Evolutionary conservation across 2,888 invertebrate genomes (phyloP).

Genomic region (Poecilus cupreus): DNA sequence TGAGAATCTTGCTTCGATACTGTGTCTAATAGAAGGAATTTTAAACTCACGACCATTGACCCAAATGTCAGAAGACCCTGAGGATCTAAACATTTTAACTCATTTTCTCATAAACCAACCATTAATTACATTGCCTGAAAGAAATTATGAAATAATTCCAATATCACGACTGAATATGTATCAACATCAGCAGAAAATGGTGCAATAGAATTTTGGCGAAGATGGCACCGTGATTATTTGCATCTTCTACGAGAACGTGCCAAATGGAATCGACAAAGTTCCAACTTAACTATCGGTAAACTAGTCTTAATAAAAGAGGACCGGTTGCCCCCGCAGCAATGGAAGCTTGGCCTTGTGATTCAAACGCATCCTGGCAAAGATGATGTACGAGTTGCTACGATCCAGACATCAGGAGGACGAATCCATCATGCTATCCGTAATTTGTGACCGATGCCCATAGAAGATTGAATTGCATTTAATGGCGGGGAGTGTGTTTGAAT

Average conservation of each 20-base stretch:
- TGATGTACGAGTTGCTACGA: slow-evolving; percentile 56
- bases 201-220: slow-evolving; percentile 2
- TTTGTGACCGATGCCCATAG: slow-evolving; percentile 58
- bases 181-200: background rate
- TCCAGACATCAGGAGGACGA: slow-evolving; percentile 54
- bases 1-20: background rate
- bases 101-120: slow-evolving; percentile 1
- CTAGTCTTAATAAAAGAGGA: slow-evolving; percentile 58
- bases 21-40: slow-evolving; percentile 4
- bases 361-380: slow-evolving; percentile 56
- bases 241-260: background rate
- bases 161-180: background rate
- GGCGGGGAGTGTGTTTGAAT: background rate
- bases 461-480: slow-evolving; percentile 3
- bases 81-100: background rate
- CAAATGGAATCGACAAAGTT: background rate
- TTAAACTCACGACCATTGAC: background rate
- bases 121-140: background rate
- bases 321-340: slow-evolving; percentile 54
- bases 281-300: background rate
- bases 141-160: background rate
- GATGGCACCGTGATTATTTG: slow-evolving; percentile 1
- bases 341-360: slow-evolving; percentile 55
- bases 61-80: background rate
- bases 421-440: slow-evolving; percentile 50